Base-by-base conservation (phyloP, 1,140 invertebrate genomes). In the Orussus abietinus region DNA sequence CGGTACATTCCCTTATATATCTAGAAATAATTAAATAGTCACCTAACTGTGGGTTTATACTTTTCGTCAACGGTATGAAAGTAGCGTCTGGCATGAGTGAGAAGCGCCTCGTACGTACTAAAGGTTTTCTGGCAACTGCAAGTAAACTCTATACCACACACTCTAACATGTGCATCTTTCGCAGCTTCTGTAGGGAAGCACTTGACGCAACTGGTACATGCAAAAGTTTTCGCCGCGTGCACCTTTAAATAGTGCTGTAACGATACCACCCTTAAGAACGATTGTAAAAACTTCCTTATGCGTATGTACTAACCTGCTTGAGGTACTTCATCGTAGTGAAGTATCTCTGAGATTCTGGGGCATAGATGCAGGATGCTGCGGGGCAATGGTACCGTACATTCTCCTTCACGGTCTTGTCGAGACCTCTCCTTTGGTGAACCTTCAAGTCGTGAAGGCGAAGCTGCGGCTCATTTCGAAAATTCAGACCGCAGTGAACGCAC, bases 221-320 rank as follows among this genome's bases (percentile, higher is more conserved):
- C 50, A 49, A 70, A 75, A 5, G 53, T 72, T 61, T 80, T 82
- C 7, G 72, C 64, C 7, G 77, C 75, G 42, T 83, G 81, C 5
- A 77, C 75, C 59, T 82, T 83, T 29, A 80, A 63, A 46, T 78
- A 82, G 53, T 83, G 81, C 67, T 83, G 64, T 12, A 62, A 66
- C 5, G 34, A 35, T 31, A 38, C 13, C 31, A 31, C 20, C 22
- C 40, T 19, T 30, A 7, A 41, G 21, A 3, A 6, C n/a, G 17
- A 28, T 0, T 30, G 7, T 5, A 6, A 21, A 34, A 18, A 36
- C 25, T 28, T 5, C 10, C 31, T 38, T 18, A 34, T 20, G 13
- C 5, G 6, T 25, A 12, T 18, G 6, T 2, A 39, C 43, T 43
- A 43, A 75, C 74, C 62, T 75, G 74, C 42, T 75, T 75, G 1